Conservation (phyloP, 35 echinoderm and acorn worm genomes). For the Holothuria glaberrima region DNA sequence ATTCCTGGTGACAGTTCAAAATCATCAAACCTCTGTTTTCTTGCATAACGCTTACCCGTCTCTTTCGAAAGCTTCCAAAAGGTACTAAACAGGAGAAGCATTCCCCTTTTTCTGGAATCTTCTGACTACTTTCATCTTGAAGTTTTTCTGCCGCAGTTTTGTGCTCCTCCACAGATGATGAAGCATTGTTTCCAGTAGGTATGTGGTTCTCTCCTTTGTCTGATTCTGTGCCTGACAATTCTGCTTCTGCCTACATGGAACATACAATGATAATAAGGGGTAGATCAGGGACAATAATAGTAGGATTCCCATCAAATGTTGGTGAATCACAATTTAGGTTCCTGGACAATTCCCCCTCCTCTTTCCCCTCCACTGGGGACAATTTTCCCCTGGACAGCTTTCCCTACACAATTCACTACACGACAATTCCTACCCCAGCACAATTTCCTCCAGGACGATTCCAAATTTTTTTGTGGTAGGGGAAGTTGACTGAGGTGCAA, state of each 20-base stretch:
- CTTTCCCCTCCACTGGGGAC: too few relatives aligned
- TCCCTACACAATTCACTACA: too few relatives aligned
- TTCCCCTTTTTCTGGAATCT: slow-evolving; percentile 5
- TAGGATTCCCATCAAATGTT: too few relatives aligned
- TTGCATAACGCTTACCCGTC: not conserved
- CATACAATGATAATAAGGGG: not conserved
- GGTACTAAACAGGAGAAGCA: not conserved
- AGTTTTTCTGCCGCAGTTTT: not conserved
- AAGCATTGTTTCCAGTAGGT: not conserved
- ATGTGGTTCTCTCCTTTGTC: not conserved
- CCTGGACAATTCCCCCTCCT: too few relatives aligned
- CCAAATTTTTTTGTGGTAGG: too few relatives aligned
- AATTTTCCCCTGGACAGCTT: too few relatives aligned
- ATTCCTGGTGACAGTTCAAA: too few relatives aligned
- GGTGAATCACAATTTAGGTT: too few relatives aligned
- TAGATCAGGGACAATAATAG: too few relatives aligned
- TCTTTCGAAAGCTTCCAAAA: not conserved
- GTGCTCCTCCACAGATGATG: not conserved
- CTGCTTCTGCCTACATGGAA: not conserved
- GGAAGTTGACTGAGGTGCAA: too few relatives aligned
- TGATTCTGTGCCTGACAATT: not conserved
- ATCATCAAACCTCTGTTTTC: not conserved
- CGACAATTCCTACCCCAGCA: too few relatives aligned
- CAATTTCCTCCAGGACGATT: too few relatives aligned
- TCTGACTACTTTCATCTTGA: not conserved